Conservation (phyloP, 2,888 invertebrate genomes). For the Sarcophaga carnaria region DNA sequence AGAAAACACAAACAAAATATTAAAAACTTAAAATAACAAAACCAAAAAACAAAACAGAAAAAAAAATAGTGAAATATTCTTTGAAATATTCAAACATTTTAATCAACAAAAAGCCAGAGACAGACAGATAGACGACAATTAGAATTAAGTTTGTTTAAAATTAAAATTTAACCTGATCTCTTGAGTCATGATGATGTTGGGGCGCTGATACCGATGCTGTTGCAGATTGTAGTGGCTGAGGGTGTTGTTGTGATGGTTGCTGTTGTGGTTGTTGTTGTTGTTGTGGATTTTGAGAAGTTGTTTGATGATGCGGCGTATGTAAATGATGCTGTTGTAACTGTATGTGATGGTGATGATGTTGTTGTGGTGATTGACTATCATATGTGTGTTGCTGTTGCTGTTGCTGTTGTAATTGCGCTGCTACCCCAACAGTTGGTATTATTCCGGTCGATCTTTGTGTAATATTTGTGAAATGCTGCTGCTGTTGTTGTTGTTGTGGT, state of each 20-base stretch:
- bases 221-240: constrained; percentile 25
- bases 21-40: constrained; percentile 59
- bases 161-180: constrained; percentile 68
- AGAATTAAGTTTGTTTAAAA: constrained; percentile 1
- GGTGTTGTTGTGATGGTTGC: not conserved
- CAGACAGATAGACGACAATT: too few species aligned
- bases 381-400: constrained; percentile 55
- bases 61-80: constrained; percentile 28
- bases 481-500: constrained; percentile 44
- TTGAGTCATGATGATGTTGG: constrained; percentile 61
- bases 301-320: constrained; percentile 32
- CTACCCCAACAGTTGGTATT: constrained; percentile 3
- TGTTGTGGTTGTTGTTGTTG: constrained; percentile 24
- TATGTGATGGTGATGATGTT: constrained; percentile 47
- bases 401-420: constrained; percentile 36
- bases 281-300: constrained; percentile 30
- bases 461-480: constrained; percentile 56
- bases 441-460: constrained; percentile 52
- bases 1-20: constrained; percentile 49
- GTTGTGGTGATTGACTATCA: constrained; percentile 51
- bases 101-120: too few species aligned
- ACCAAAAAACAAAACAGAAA: constrained; percentile 25
- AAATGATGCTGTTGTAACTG: constrained; percentile 43
- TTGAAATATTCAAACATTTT: not conserved
- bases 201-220: not conserved